A percentile compares a stretch with the other conserved stretches of the same genome.
Conservation (phyloP, 2,888 invertebrate genomes). For the Saturnia pavonia region DNA sequence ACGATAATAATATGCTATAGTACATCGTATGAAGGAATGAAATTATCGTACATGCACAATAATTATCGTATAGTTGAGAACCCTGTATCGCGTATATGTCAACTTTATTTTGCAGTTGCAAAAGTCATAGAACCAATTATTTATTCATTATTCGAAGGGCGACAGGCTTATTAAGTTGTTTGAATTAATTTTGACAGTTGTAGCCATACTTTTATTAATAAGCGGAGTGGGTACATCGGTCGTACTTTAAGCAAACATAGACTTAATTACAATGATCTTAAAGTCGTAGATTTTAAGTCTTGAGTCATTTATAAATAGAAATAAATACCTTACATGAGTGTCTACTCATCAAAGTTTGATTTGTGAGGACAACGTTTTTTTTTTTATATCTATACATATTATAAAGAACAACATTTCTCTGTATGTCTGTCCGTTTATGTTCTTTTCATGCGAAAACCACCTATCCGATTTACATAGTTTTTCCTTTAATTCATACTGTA, state of each 20-base stretch:
- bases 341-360: conserved; percentile 39
- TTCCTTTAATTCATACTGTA: too few relatives aligned
- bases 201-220: conserved; percentile 27
- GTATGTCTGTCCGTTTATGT: too few relatives aligned
- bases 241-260: neutral
- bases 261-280: neutral
- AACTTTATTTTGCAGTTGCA: conserved; percentile 32
- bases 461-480: too few relatives aligned
- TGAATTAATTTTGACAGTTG: conserved; percentile 32
- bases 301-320: neutral
- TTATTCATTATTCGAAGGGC: conserved; percentile 25
- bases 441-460: too few relatives aligned
- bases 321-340: neutral
- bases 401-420: too few relatives aligned
- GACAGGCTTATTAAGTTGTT: conserved; percentile 25
- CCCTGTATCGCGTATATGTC: conserved; percentile 18
- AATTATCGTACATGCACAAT: too few relatives aligned
- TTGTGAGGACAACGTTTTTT: conserved; percentile 40
- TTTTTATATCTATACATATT: too few relatives aligned
- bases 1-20: too few relatives aligned
- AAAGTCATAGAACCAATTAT: conserved; percentile 27
- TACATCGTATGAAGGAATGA: too few relatives aligned
- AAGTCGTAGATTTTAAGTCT: neutral
- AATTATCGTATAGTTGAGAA: too few relatives aligned
- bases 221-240: neutral